Conservation (phyloP, 1,140 invertebrate species). For the Hycleus cichorii region DNA sequence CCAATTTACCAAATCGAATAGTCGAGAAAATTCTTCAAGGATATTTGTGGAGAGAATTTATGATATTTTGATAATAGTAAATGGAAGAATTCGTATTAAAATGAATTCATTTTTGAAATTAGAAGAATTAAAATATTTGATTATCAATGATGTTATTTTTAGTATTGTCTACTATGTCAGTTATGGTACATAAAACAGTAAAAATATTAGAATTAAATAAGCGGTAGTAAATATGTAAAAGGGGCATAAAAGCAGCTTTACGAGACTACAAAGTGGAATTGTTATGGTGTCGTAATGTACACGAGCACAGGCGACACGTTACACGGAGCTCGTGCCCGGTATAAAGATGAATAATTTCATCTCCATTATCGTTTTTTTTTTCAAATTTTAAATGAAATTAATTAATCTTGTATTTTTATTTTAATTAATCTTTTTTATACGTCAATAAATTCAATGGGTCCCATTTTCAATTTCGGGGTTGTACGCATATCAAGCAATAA, state of each 20-base stretch:
- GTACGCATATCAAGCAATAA: slow-evolving; percentile 11
- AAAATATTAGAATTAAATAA: slow-evolving; percentile 35
- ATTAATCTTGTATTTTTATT: background rate
- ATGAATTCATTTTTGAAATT: no score
- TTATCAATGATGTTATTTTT: background rate
- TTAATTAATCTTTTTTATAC: background rate
- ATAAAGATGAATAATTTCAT: slow-evolving; percentile 1
- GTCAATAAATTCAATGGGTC: slow-evolving; percentile 9
- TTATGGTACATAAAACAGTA: slow-evolving; percentile 19
- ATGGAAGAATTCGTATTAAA: no score
- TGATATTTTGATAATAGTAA: no score
- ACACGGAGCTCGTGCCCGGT: slow-evolving; percentile 12
- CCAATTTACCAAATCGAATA: no score
- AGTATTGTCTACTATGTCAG: slow-evolving; percentile 21
- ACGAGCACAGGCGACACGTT: slow-evolving; percentile 18
- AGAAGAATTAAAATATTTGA: background rate
- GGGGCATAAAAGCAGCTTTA: slow-evolving; percentile 29
- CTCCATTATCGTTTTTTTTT: background rate
- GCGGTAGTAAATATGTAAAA: slow-evolving; percentile 34
- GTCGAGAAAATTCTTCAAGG: no score
- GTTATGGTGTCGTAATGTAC: slow-evolving; percentile 25
- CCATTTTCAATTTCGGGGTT: background rate
- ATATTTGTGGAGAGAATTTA: no score
- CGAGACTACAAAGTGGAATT: slow-evolving; percentile 30
- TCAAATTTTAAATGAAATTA: background rate